These are phyloP conservation scores for Nephila pilipes DNA, from an alignment of 1,140 invertebrate species.

Conservation along the genomic window DNA sequence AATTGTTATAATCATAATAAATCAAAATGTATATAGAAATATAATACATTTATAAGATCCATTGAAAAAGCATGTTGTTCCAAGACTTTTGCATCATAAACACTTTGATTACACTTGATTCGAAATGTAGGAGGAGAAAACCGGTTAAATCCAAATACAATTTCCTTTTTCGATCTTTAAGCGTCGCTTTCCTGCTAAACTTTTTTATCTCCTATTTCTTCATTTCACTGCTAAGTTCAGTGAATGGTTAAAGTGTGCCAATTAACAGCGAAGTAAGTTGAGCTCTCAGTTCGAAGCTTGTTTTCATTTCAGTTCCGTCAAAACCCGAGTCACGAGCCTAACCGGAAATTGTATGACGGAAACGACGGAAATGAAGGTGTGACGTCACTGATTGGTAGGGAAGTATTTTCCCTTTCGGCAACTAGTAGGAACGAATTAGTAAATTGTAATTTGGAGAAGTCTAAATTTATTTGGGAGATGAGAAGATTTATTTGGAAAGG, in stretches of 20 bases:
- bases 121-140: neutral
- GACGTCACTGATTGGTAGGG: slow-evolving; percentile 72
- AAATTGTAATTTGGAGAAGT: slow-evolving; percentile 22
- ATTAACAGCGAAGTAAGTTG: slow-evolving; percentile 72
- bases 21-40: too few relatives aligned
- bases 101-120: too few relatives aligned
- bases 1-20: too few relatives aligned
- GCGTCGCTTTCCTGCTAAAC: neutral
- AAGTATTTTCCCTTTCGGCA: neutral
- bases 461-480: too few relatives aligned
- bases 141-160: neutral
- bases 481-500: too few relatives aligned
- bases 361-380: slow-evolving; percentile 72
- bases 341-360: slow-evolving; percentile 74
- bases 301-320: slow-evolving; percentile 49
- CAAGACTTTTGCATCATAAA: too few relatives aligned
- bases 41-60: too few relatives aligned
- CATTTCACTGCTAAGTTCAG: neutral
- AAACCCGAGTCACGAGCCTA: slow-evolving; percentile 53
- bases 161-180: neutral
- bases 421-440: slow-evolving; percentile 58
- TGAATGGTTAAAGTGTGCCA: slow-evolving; percentile 22
- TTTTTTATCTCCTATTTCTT: neutral
- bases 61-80: too few relatives aligned
- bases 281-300: slow-evolving; percentile 17